Conservation (phyloP, 1,140 invertebrate genomes). For the Drosophila tsacasi region DNA sequence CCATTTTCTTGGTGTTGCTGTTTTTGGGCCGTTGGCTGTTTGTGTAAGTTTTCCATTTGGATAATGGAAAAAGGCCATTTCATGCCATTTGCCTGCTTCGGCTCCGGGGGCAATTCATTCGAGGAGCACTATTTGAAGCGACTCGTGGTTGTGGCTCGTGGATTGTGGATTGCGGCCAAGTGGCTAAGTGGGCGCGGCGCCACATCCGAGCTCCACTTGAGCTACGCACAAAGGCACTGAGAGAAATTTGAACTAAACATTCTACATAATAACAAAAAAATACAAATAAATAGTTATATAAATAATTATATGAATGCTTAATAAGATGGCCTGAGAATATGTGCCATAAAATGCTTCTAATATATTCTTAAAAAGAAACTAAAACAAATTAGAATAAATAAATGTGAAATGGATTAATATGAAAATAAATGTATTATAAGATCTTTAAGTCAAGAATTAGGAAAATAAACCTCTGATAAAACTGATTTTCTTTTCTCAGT, state of each 20-base stretch:
- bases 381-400: neutral
- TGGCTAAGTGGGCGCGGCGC: constrained; percentile 75
- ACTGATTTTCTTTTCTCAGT: neutral
- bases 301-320: neutral
- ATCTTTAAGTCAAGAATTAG: neutral
- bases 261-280: no score
- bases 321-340: no score
- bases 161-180: constrained; percentile 17
- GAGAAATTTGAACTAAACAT: no score
- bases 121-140: constrained; percentile 71
- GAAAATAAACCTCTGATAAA: neutral
- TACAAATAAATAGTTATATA: neutral
- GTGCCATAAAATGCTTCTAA: no score
- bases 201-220: constrained; percentile 51
- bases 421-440: neutral
- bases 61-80: constrained; percentile 85
- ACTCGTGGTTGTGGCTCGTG: constrained; percentile 15
- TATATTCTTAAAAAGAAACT: neutral
- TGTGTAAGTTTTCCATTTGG: constrained; percentile 85
- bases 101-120: constrained; percentile 71
- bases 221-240: constrained; percentile 21
- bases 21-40: constrained; percentile 61
- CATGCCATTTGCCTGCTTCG: constrained; percentile 74
- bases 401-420: no score
- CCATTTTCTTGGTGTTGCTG: constrained; percentile 45